Evolutionary conservation across 2,888 invertebrate genomes (phyloP).

Genomic region (Cheilosia scutellata): DNA sequence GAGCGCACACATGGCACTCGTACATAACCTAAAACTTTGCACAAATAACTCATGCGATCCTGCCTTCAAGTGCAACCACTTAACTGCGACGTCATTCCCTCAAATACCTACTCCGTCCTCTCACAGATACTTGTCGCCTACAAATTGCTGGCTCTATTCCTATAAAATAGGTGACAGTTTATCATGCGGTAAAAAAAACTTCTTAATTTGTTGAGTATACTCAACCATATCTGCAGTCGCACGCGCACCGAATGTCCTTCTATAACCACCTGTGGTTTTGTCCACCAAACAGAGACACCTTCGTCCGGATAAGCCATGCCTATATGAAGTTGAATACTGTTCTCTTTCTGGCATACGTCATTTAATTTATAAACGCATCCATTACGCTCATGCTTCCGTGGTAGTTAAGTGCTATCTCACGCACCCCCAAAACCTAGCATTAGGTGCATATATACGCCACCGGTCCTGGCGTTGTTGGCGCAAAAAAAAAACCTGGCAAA

Average conservation of each 20-base stretch:
- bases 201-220: conserved; percentile 35
- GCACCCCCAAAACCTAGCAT: conserved; percentile 61
- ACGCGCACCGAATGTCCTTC: conserved; percentile 56
- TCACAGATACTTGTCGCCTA: conserved; percentile 5
- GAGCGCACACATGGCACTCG: not conserved
- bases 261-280: conserved; percentile 70
- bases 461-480: conserved; percentile 1
- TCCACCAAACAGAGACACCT: conserved; percentile 63
- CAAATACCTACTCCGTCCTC: conserved; percentile 24
- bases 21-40: not conserved
- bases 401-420: conserved; percentile 73
- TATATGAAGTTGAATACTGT: conserved; percentile 31
- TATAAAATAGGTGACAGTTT: conserved; percentile 31
- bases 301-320: conserved; percentile 36
- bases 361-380: conserved; percentile 69
- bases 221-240: conserved; percentile 53
- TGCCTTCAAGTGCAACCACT: conserved; percentile 53
- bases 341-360: conserved; percentile 39
- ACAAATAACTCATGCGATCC: conserved; percentile 56
- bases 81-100: conserved; percentile 47
- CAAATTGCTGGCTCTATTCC: conserved; percentile 30
- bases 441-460: too few relatives aligned
- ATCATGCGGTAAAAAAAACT: not conserved
- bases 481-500: conserved; percentile 12
- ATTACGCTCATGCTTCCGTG: conserved; percentile 69